Conservation (phyloP, 2,888 invertebrate genomes). For the Aethes cnicana region DNA sequence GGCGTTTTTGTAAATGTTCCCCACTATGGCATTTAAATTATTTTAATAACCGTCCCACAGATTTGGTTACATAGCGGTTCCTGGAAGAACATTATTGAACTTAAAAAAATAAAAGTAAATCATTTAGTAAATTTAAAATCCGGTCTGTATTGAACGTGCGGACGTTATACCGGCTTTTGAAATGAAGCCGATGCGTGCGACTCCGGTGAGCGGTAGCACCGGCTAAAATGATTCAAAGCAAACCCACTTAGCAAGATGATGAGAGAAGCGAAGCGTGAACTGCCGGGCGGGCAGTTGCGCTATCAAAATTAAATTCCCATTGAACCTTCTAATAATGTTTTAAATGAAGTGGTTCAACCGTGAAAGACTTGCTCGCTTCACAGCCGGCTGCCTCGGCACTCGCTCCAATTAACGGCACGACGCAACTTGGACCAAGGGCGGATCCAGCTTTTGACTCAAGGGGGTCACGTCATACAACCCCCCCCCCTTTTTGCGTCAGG, state of each 20-base stretch:
- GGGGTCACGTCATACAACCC: too few species aligned
- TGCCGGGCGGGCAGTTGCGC: conserved; percentile 30
- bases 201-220: conserved; percentile 10
- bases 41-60: conserved; percentile 6
- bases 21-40: neutral
- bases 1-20: too few species aligned
- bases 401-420: conserved; percentile 6
- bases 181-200: too few species aligned
- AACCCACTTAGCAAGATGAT: conserved; percentile 23
- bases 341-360: conserved; percentile 48
- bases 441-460: too few species aligned
- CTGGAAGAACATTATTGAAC: neutral
- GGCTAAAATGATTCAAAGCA: conserved; percentile 28
- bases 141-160: too few species aligned
- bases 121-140: too few species aligned
- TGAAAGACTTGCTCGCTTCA: conserved; percentile 52
- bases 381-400: conserved; percentile 40
- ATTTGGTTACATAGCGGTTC: neutral
- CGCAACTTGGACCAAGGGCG: too few species aligned
- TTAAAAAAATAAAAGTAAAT: too few species aligned
- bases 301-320: conserved; percentile 47
- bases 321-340: conserved; percentile 51
- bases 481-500: too few species aligned
- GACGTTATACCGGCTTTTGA: too few species aligned
- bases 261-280: conserved; percentile 27